A percentile compares a stretch with the other conserved stretches of the same genome.
Conservation (phyloP, 1,140 invertebrate genomes). For the Musca vetustissima region DNA sequence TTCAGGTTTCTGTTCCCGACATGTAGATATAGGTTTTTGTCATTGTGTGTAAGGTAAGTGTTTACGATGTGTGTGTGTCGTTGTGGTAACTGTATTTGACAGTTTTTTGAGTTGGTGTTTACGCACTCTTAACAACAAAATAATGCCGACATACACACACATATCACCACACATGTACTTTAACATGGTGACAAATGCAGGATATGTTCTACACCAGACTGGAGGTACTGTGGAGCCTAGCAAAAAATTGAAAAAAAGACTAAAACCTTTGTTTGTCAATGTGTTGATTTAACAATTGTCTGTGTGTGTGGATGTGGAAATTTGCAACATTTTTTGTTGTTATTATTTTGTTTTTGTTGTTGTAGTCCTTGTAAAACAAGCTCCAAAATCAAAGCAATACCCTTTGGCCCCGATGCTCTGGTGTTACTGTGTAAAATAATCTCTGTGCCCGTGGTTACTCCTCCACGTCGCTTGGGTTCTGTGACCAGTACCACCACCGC, state of each 20-base stretch:
- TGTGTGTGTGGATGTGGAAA: too few relatives aligned
- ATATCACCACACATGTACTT: too few relatives aligned
- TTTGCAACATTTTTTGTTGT: too few relatives aligned
- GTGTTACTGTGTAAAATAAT: not conserved
- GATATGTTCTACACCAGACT: not conserved
- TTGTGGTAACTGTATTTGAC: not conserved
- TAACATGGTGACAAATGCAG: not conserved
- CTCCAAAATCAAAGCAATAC: not conserved
- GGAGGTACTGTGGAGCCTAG: not conserved
- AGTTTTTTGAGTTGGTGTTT: not conserved
- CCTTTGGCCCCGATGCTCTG: not conserved
- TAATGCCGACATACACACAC: not conserved
- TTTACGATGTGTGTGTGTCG: too few relatives aligned
- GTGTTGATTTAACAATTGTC: not conserved
- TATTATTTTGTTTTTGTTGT: not conserved
- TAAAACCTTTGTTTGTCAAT: not conserved
- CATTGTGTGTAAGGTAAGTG: too few relatives aligned
- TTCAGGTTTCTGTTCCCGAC: too few relatives aligned
- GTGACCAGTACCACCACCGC: too few relatives aligned
- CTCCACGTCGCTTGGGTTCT: not conserved
- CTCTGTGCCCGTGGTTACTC: not conserved
- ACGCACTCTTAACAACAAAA: slow-evolving; percentile 9
- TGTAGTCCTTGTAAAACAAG: not conserved
- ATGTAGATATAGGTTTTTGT: too few relatives aligned
- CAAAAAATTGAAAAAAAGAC: not conserved